phyloP scores from a whole-genome alignment of 2,888 invertebrate species.

The Trilocha varians region DNA sequence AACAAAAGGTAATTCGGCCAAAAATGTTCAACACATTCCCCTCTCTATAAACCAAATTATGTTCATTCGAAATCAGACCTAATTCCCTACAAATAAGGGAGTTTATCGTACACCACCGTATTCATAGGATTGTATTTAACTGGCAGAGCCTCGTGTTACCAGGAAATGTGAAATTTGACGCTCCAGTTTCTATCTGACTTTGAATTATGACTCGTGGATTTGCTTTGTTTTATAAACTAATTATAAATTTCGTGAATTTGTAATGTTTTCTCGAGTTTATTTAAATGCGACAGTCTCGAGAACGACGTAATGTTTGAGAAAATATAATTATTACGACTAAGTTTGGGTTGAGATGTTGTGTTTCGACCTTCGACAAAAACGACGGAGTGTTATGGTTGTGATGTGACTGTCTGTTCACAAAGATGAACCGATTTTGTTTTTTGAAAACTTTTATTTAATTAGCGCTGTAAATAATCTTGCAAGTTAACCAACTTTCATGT shows the following conservation, averaged over 20 bases:
- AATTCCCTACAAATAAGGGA: background rate
- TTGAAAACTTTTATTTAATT: too few relatives aligned
- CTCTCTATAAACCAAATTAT: background rate
- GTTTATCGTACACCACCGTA: background rate
- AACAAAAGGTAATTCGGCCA: background rate
- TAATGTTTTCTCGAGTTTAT: background rate
- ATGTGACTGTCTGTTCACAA: too few relatives aligned
- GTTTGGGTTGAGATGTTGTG: too few relatives aligned
- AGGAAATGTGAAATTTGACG: slow-evolving; percentile 6
- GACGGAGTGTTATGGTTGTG: too few relatives aligned
- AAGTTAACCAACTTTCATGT: too few relatives aligned
- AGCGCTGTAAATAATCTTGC: too few relatives aligned
- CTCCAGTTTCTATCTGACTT: slow-evolving; percentile 4
- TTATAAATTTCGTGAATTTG: background rate
- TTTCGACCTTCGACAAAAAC: too few relatives aligned
- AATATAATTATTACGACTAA: too few relatives aligned
- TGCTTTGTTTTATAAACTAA: background rate
- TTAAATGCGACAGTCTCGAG: background rate
- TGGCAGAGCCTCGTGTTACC: slow-evolving; percentile 2
- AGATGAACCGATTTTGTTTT: too few relatives aligned
- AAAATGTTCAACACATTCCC: background rate
- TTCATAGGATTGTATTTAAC: background rate
- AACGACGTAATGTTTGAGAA: too few relatives aligned
- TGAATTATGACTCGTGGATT: background rate
- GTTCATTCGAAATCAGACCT: background rate